Evolutionary conservation across 2,888 invertebrate genomes (phyloP), one percentile per base, ranked within the genome.

Genomic region (Timema cristinae): DNA sequence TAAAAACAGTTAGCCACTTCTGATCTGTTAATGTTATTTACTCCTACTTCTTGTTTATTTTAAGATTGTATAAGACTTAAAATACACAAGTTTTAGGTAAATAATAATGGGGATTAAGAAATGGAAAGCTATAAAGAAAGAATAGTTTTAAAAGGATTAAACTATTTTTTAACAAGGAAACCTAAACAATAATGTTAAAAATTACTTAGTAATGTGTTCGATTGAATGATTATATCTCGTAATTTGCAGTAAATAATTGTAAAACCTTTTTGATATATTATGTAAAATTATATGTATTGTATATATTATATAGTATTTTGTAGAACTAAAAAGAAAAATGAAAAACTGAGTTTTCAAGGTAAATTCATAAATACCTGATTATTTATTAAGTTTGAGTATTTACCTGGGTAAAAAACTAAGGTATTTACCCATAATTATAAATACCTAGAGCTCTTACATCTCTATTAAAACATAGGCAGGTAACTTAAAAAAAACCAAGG

Each of bases 301-400:
- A 16, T 56, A 7, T 56, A 56, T 15, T 56, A 56, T 10, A 56
- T 56, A 15, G 56, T 56, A 6, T 56, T 15, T 10, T 16, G 16
- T 15, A 56, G 16, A 56, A 6, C 13, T 56, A 10, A 10, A 13
- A 56, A 56, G 13, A 56, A 15, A n/a, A n/a, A n/a, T n/a, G n/a
- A n/a, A n/a, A n/a, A n/a, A n/a, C n/a, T n/a, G n/a, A n/a, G 56
- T 15, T 7, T 15, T 15, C 6, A 56, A 13, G n/a, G n/a, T 15
- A 56, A 56, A 6, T 56, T 56, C 56, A 10, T 15, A 56, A 56
- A 56, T 56, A 56, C 56, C 56, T 16, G 16, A 16, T 7, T 56
- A 56, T 56, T 56, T 56, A 56, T 56, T 13, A 56, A 56, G 13
- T 56, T 56, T 56, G 56, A 16, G 56, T 56, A 56, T 56, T 56